A percentile compares a stretch with the other conserved stretches of the same genome.
These are phyloP conservation scores for Habroteleia sp. DNA, from an alignment of 2,888 invertebrate genomes.

Conservation along the genomic window DNA sequence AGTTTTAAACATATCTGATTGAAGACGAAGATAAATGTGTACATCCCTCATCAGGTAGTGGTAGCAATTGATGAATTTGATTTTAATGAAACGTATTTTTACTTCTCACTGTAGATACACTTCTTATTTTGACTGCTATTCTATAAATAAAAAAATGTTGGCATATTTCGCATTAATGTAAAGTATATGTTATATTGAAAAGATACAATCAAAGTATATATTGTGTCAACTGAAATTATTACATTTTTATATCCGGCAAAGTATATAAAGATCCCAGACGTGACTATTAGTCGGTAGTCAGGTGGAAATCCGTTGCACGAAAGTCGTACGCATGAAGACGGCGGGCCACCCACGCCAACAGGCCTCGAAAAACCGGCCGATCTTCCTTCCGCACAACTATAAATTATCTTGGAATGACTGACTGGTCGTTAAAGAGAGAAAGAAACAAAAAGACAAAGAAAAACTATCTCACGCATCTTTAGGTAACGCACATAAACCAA, in stretches of 20 bases:
- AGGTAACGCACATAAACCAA: constrained; percentile 11
- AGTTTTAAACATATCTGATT: too few relatives aligned
- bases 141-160: too few relatives aligned
- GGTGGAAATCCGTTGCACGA: constrained; percentile 72
- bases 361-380: constrained; percentile 71
- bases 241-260: constrained; percentile 50
- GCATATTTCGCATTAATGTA: too few relatives aligned
- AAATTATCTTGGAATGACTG: constrained; percentile 75
- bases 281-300: constrained; percentile 73
- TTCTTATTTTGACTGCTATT: too few relatives aligned
- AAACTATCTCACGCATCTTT: constrained; percentile 1
- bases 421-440: constrained; percentile 71
- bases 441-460: constrained; percentile 9
- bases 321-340: constrained; percentile 64
- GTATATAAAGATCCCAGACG: constrained; percentile 58
- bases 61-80: too few relatives aligned
- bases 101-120: too few relatives aligned
- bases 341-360: constrained; percentile 72
- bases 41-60: too few relatives aligned
- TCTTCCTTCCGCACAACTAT: constrained; percentile 74
- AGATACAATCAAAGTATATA: constrained; percentile 1
- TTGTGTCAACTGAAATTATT: constrained; percentile 14
- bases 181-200: too few relatives aligned
- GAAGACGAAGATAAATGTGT: too few relatives aligned
- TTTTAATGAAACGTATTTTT: too few relatives aligned